Conservation (phyloP, 2,797 vertebrate genomes). For the Cephalopachus bancanus region DNA sequence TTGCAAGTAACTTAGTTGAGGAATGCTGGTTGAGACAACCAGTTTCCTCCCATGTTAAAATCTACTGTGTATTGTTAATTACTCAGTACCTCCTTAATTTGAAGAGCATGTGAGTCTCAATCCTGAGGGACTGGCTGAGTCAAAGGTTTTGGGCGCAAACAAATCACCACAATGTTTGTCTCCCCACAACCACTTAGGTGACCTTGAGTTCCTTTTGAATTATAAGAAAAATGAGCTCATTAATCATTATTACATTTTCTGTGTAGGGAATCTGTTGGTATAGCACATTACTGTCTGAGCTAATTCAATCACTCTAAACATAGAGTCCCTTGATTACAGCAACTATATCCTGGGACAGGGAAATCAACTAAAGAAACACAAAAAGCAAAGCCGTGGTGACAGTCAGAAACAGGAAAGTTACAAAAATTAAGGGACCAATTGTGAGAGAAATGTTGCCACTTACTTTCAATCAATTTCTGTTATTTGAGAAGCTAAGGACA, state of each 20-base stretch:
- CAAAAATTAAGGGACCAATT: background rate
- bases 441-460: background rate
- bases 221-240: slow-evolving; percentile 55
- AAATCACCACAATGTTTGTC: background rate
- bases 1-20: background rate
- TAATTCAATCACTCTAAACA: background rate
- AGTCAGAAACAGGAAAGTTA: background rate
- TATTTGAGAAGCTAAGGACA: background rate
- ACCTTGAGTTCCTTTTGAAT: slow-evolving; percentile 48
- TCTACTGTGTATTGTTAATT: background rate
- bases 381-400: background rate
- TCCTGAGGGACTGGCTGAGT: background rate
- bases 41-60: slow-evolving; percentile 16
- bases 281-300: background rate
- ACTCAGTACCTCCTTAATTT: background rate
- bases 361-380: background rate
- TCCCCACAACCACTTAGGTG: background rate
- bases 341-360: background rate
- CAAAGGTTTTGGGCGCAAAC: background rate
- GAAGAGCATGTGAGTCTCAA: background rate
- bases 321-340: background rate
- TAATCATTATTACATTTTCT: slow-evolving; percentile 56
- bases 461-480: background rate
- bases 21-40: background rate
- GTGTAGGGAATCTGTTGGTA: background rate